A percentile compares a stretch with the other conserved stretches of the same genome.
These are phyloP conservation scores for Oncorhynchus tshawytscha DNA, from an alignment of 2,113 vertebrate species.

Conservation along the genomic window DNA sequence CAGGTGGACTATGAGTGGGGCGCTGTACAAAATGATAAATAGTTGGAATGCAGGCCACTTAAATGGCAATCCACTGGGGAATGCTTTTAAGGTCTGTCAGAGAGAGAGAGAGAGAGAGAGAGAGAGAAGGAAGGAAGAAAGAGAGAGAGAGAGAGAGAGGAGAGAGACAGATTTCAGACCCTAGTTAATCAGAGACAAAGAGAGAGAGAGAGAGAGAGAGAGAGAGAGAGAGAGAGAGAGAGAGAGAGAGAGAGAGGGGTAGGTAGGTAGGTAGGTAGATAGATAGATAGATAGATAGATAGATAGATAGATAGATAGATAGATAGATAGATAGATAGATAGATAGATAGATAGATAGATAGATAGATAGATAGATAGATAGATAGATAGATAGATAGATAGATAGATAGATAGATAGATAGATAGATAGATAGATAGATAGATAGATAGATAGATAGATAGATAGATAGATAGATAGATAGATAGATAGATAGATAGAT, in stretches of 20 bases:
- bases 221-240: constrained; percentile 11
- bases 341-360: not conserved
- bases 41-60: constrained; percentile 31
- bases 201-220: too few relatives aligned
- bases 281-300: not conserved
- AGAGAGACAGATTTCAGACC: not conserved
- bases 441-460: not conserved
- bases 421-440: not conserved
- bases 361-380: not conserved
- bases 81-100: constrained; percentile 41
- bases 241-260: constrained; percentile 5
- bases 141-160: not conserved
- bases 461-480: not conserved
- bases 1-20: constrained; percentile 20
- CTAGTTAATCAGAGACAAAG: too few relatives aligned
- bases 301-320: not conserved
- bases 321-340: not conserved
- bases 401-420: not conserved
- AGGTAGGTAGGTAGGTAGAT: not conserved
- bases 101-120: too few relatives aligned
- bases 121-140: not conserved
- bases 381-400: not conserved
- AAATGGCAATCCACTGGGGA: constrained; percentile 57
- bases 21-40: constrained; percentile 66
- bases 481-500: not conserved